Conservation (phyloP, 2,888 invertebrate species). For the Drosophila macrospina region DNA sequence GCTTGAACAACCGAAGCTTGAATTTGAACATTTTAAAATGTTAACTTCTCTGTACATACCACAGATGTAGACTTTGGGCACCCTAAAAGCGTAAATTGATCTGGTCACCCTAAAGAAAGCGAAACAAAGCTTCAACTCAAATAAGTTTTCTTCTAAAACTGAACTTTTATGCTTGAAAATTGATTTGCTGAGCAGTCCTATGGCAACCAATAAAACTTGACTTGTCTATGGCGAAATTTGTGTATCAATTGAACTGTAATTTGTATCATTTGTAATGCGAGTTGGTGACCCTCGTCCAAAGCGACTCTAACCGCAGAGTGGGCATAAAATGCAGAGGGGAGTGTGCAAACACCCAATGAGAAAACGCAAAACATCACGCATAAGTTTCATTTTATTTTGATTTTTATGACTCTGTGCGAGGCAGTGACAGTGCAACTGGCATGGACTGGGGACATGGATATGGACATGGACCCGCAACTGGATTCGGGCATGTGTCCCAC, state of each 20-base stretch:
- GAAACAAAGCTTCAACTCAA: neutral
- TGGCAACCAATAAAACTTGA: neutral
- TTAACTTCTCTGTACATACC: no score
- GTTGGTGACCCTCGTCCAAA: slow-evolving; percentile 26
- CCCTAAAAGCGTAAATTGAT: no score
- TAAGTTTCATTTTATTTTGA: slow-evolving; percentile 84
- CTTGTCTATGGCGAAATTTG: slow-evolving; percentile 6
- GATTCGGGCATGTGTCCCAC: slow-evolving; percentile 71
- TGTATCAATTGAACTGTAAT: slow-evolving; percentile 39
- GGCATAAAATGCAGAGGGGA: slow-evolving; percentile 26
- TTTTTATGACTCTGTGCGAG: slow-evolving; percentile 76
- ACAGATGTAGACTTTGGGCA: neutral
- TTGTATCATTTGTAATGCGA: slow-evolving; percentile 52
- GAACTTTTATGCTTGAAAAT: neutral
- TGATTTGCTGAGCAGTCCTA: neutral
- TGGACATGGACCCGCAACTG: neutral
- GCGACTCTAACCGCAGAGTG: slow-evolving; percentile 17
- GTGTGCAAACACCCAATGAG: slow-evolving; percentile 37
- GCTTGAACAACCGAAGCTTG: no score
- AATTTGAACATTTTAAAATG: no score
- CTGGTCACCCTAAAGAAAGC: neutral
- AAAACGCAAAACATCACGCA: slow-evolving; percentile 76
- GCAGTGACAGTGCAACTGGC: slow-evolving; percentile 52
- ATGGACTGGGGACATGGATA: neutral
- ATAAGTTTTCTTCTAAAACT: neutral